These are phyloP conservation scores for Ophioderma brevispina DNA, from an alignment of 35 echinoderm and acorn worm genomes.

Conservation along the genomic window DNA sequence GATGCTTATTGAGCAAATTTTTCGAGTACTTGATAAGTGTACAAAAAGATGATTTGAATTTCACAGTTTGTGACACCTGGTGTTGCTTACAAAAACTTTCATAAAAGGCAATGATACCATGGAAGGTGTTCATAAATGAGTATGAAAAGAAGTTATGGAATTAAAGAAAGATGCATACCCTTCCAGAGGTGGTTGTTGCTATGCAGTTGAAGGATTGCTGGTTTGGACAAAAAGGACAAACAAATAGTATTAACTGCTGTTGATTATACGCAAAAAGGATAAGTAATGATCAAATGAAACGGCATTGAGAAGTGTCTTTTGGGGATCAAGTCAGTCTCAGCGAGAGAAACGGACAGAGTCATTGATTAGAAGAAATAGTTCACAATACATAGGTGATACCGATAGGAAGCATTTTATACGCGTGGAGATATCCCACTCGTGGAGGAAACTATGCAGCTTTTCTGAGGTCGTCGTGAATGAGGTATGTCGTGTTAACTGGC, in stretches of 20 bases:
- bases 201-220: slow-evolving; percentile 64
- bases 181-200: background rate
- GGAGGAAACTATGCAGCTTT: slow-evolving; percentile 1
- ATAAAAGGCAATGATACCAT: background rate
- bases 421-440: background rate
- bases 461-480: background rate
- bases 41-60: background rate
- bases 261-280: background rate
- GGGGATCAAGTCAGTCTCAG: background rate
- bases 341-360: background rate
- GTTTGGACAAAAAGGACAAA: slow-evolving; percentile 57
- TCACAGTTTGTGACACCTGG: background rate
- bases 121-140: background rate
- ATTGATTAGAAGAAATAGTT: background rate
- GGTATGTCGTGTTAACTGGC: background rate
- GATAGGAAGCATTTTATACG: background rate
- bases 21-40: slow-evolving; percentile 13
- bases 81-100: background rate
- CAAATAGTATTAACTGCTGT: slow-evolving; percentile 38
- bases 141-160: background rate
- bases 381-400: background rate
- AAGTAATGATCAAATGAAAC: slow-evolving; percentile 22
- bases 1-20: slow-evolving; percentile 6
- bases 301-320: slow-evolving; percentile 13
- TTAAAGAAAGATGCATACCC: background rate